These are phyloP conservation scores for Falco columbarius DNA, from an alignment of 2,797 vertebrate species.

Conservation along the genomic window DNA sequence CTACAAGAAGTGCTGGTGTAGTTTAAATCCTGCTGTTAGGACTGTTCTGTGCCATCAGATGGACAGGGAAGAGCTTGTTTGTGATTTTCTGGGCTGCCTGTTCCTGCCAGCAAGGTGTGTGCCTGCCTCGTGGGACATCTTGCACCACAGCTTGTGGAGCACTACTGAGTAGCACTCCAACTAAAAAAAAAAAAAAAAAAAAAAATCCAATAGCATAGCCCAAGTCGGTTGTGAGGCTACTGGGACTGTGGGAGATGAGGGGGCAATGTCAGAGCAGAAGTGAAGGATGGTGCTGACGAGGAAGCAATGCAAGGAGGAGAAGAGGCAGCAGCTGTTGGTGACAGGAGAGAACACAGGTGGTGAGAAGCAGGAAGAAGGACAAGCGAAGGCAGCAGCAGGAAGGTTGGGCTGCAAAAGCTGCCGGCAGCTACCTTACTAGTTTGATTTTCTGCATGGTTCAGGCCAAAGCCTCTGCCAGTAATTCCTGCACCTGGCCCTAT, in stretches of 20 bases:
- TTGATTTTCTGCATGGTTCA: background rate
- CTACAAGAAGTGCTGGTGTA: background rate
- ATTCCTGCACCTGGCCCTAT: background rate
- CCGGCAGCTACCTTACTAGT: background rate
- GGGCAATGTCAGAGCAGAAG: background rate
- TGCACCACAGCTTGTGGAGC: rapidly evolving
- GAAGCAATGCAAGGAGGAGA: background rate
- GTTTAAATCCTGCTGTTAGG: background rate
- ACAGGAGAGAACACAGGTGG: background rate
- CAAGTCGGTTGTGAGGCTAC: background rate
- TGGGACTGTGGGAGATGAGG: background rate
- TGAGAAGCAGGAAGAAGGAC: background rate
- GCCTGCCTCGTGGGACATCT: background rate
- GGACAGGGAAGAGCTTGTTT: background rate
- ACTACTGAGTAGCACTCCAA: background rate
- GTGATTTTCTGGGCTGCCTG: background rate
- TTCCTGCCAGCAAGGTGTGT: background rate
- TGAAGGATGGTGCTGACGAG: background rate
- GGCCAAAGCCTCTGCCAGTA: background rate
- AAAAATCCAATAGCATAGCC: background rate
- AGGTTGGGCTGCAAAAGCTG: background rate
- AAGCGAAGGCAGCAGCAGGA: background rate
- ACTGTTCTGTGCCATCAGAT: background rate
- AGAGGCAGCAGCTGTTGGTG: background rate
- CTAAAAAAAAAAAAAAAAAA: background rate